Base-by-base conservation (phyloP, 2,113 vertebrate genomes). In the Forbesichthys papilliferus region DNA sequence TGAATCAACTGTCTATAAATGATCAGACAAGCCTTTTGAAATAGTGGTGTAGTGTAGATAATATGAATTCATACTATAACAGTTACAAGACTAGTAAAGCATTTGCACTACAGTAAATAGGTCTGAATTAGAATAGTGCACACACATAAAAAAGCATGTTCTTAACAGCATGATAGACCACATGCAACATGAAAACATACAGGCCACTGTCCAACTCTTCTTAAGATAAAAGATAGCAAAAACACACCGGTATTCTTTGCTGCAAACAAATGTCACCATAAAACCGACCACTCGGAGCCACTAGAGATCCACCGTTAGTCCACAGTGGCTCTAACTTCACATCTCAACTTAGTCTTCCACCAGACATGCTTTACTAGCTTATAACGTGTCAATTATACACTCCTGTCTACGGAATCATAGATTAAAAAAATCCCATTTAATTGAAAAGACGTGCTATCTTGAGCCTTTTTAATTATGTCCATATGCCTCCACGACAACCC, bases 271-370 rank as follows among this genome's bases (percentile, higher is more conserved):
- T 85, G 75, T 64, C 57, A n/a, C 55, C 11, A 36, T 68, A 13
- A 51, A n/a, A 60, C 34, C 47, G 18, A 16, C 89, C 90, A 90
- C 92, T 82, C 48, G 91, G 88, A 79, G 89, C 71, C 84, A 87
- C 89, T 91, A 85, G 83, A 80, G 75, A 80, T 74, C 84, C 82
- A 85, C 72, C 27, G 18, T 65, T 78, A 14, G 20, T 52, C n/a
- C 14, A 13, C 48, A 9, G 10, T 4, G 1, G 51, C 48, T 60
- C 49, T n/a, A 5, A 46, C 1, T 55, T 52, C 33, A 56, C 53
- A 62, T 54, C 48, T 42, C 48, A 9, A 14, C 55, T 47, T 46
- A 16, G 52, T 54, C 58, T 16, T 12, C 34, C 11, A n/a, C 3
- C 33, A 47, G 56, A 36, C 63, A 61, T 61, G 52, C 61, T 75